These are phyloP conservation scores for Staurois parvus DNA, from an alignment of 2,797 vertebrate species.

Conservation along the genomic window DNA sequence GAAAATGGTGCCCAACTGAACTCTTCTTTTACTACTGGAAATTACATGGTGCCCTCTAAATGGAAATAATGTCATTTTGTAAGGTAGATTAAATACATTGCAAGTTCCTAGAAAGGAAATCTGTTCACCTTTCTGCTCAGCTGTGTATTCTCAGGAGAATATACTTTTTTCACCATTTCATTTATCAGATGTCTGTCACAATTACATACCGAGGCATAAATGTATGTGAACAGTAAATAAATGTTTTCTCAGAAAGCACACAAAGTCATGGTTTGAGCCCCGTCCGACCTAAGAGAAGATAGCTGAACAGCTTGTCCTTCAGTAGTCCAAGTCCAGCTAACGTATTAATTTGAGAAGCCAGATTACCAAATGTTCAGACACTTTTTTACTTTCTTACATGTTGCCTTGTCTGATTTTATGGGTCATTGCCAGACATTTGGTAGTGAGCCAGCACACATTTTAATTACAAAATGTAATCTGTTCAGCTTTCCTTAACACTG, in stretches of 20 bases:
- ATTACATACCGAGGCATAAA: not conserved
- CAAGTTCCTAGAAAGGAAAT: not conserved
- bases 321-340: constrained; percentile 39
- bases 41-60: not conserved
- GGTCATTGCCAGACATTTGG: constrained; percentile 34
- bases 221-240: not conserved
- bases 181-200: not conserved
- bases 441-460: constrained; percentile 27
- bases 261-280: constrained; percentile 2
- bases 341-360: constrained; percentile 18
- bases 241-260: not conserved
- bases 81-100: not conserved
- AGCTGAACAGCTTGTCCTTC: constrained; percentile 36
- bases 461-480: constrained; percentile 46
- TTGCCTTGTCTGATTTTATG: constrained; percentile 35
- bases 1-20: not conserved
- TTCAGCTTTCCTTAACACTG: constrained; percentile 16
- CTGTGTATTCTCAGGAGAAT: not conserved
- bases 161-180: constrained; percentile 1
- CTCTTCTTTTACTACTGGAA: not conserved
- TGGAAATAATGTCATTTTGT: not conserved
- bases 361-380: constrained; percentile 54
- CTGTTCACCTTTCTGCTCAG: not conserved
- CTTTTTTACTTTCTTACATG: constrained; percentile 21
- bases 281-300: constrained; percentile 7